These are phyloP conservation scores for Epinephelus moara DNA, from an alignment of 2,113 vertebrate species.

Conservation along the genomic window DNA sequence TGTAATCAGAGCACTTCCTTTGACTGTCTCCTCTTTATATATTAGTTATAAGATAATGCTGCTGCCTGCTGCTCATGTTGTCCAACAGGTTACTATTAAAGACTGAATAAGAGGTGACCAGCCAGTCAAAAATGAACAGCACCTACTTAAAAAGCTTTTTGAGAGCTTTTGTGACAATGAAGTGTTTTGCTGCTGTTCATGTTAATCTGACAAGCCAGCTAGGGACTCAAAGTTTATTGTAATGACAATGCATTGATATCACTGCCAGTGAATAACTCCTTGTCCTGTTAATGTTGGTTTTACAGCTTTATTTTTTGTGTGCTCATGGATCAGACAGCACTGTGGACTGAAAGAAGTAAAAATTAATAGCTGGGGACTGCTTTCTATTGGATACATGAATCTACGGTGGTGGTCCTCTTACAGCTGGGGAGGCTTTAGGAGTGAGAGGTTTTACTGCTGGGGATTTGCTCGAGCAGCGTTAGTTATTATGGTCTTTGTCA, in stretches of 20 bases:
- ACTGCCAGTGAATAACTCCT: background rate
- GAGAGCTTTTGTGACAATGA: background rate
- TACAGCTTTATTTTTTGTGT: background rate
- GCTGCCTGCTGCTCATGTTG: conserved; percentile 15
- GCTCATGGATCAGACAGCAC: background rate
- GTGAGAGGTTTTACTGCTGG: conserved; percentile 41
- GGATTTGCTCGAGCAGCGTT: conserved; percentile 51
- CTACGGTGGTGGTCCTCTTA: conserved; percentile 2
- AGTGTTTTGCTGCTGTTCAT: conserved; percentile 5
- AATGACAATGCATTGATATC: background rate
- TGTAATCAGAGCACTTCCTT: background rate
- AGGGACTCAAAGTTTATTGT: no score
- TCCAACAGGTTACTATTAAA: background rate
- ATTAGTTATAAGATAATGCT: background rate
- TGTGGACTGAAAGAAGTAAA: background rate
- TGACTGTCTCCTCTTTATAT: background rate
- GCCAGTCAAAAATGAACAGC: conserved; percentile 17
- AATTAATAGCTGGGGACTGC: background rate
- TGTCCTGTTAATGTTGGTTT: background rate
- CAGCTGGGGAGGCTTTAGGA: conserved; percentile 36
- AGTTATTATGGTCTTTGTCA: conserved; percentile 50
- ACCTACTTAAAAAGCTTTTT: conserved; percentile 13
- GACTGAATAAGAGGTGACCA: background rate
- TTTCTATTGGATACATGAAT: conserved; percentile 5
- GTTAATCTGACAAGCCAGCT: conserved; percentile 13